Evolutionary conservation across 2,888 invertebrate genomes (phyloP).

Genomic region (Hedychridium roseum): DNA sequence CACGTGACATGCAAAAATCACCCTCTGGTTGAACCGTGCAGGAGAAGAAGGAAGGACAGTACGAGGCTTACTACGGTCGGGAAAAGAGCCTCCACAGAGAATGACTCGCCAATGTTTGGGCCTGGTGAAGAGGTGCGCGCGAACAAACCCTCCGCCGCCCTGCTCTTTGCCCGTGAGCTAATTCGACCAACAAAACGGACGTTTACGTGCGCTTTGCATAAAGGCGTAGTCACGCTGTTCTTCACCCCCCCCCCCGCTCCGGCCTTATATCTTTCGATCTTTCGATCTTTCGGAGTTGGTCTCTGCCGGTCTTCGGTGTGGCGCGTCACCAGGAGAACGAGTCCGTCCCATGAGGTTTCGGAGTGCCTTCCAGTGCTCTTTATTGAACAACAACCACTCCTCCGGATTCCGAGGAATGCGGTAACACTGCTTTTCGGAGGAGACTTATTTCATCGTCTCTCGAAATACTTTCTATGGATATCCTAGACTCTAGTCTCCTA

Average conservation of each 20-base stretch:
- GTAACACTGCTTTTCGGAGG: no score
- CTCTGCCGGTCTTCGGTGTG: no score
- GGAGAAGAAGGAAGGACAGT: conserved; percentile 16
- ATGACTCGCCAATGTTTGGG: conserved; percentile 47
- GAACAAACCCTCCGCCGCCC: conserved; percentile 4
- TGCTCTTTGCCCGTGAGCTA: conserved; percentile 35
- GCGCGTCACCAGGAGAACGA: no score
- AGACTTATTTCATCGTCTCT: no score
- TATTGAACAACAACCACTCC: no score
- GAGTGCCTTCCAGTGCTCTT: no score
- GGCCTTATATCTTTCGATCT: neutral
- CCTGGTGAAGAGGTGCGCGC: conserved; percentile 25
- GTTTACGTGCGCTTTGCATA: conserved; percentile 59
- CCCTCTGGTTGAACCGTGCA: conserved; percentile 33
- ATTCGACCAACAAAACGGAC: conserved; percentile 59
- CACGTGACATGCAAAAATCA: conserved; percentile 62
- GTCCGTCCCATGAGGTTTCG: no score
- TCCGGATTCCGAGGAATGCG: no score
- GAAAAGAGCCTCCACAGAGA: conserved; percentile 23
- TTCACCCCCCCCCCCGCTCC: conserved; percentile 11
- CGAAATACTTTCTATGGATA: no score
- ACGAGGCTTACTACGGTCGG: conserved; percentile 14
- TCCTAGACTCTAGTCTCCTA: no score
- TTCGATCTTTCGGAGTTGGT: no score
- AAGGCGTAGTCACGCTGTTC: conserved; percentile 50